phyloP scores from a whole-genome alignment of 2,888 invertebrate genomes.

The Marasmarcha lunaedactyla region DNA sequence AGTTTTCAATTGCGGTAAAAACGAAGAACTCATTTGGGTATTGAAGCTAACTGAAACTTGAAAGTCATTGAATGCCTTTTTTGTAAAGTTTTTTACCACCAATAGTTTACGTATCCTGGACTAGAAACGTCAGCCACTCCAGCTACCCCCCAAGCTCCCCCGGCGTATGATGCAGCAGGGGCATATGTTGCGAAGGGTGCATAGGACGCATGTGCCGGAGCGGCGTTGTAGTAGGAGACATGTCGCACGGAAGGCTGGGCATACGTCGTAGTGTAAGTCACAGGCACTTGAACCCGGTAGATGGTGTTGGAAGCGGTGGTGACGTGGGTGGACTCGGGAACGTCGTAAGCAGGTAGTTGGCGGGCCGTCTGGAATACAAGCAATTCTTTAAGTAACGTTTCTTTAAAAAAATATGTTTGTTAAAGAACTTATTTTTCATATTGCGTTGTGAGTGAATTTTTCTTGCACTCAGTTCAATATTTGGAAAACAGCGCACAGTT shows the following conservation, averaged over 20 bases:
- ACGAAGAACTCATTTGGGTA: no score
- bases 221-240: background rate
- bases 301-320: conserved; percentile 7
- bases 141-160: background rate
- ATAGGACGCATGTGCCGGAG: background rate
- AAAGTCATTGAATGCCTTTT: no score
- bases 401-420: background rate
- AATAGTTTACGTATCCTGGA: no score
- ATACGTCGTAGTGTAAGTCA: conserved; percentile 7
- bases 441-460: background rate
- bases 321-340: conserved; percentile 1
- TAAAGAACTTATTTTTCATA: background rate
- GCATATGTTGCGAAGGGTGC: background rate
- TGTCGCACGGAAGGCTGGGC: background rate
- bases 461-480: no score
- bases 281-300: conserved; percentile 8
- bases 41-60: no score
- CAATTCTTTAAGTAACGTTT: no score
- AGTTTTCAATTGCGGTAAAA: no score
- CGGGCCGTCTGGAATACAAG: background rate
- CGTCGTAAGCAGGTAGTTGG: background rate
- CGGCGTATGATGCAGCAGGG: background rate
- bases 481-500: no score
- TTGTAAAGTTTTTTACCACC: no score
- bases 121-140: no score